Evolutionary conservation across 2,797 vertebrate genomes (phyloP), one percentile per base, ranked within the genome.

Genomic region (Melanotaenia trifasciata): DNA sequence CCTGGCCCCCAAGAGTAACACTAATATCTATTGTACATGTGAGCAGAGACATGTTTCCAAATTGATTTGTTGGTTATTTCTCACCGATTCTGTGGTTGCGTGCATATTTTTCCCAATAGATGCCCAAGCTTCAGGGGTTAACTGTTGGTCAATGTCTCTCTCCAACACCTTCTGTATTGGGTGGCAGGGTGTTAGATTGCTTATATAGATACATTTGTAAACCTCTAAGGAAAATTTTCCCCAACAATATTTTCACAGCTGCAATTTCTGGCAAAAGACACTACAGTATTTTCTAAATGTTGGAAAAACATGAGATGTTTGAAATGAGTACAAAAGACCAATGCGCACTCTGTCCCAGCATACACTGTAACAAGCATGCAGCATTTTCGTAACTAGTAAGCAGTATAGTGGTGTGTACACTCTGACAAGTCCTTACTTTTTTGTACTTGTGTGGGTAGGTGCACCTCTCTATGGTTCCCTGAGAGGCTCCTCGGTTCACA

Each of bases 381-480:
- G 36, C 4, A 70, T 58, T 51, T 68, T 60, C 33, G 64, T n/a
- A 83, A 72, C 32, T 67, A 47, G 9, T 30, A 24, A 33, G n/a
- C 33, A 45, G 43, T 7, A 54, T 13, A 28, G 38, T 18, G 45
- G 3, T 32, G 30, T 18, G 32, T 4, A 62, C 38, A 36, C 53
- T 38, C 35, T 28, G 69, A 66, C 28, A 24, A 14, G 13, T 36
- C 13, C 95, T 96, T 91, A 99, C 98, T 97, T 99, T 99, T 90
- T 99, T 99, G 89, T 99, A 99, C 90, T 99, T 99, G 95, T 99
- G 98, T 88, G 98, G 98, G 78, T 99, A 99, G 79, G 98, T 99
- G 94, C 98, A 99, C 95, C 98, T 97, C 96, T 99, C 98, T 94
- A 99, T 99, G 88, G 98, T 99, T 93, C 97, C 97, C 96, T 99